Evolutionary conservation across 2,113 vertebrate genomes (phyloP), one percentile per base, ranked within the genome.

Genomic region (Dipodomys stephensi): DNA sequence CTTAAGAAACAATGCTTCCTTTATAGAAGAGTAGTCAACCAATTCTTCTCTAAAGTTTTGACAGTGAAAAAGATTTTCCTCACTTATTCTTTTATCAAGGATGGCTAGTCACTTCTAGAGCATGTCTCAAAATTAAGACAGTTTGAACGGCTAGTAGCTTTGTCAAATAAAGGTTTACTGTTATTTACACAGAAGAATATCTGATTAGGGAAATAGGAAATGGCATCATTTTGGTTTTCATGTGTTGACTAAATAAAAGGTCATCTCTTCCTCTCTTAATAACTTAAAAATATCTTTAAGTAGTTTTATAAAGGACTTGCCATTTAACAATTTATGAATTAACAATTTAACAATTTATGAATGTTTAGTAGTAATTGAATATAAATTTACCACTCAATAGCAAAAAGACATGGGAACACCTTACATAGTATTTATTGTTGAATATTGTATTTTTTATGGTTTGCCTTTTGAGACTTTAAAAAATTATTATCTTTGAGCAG

Each of bases 1-100:
- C 18, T 76, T 92, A 93, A 60, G 12, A 91, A 77, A 49, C 53
- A 87, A 71, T 2, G 32, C 62, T 73, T 83, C 30, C n/a, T 92
- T 91, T 9, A 18, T 20, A 46, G 72, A 95, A 76, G 83, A n/a
- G 27, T 28, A 62, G 30, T 92, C 18, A 82, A 19, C 27, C 53
- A 65, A 67, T 79, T 79, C 25, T 88, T 87, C 7, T 6, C 23
- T 2, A 77, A 85, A 79, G 3, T 71, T 7, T 78, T 60, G 25
- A 49, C 46, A n/a, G 15, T 27, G 32, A 22, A 65, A 78, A 87
- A 39, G 6, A 1, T 19, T 85, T 67, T 9, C 53, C 53, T 71
- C 46, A 25, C 35, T 32, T 49, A 27, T 69, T 93, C 8, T 69
- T 10, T 25, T 27, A 69, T 53, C 39, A 57, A 57, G 53, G 12